phyloP scores from a whole-genome alignment of 2,888 invertebrate genomes.

The Hydroisotoma schaefferi region DNA sequence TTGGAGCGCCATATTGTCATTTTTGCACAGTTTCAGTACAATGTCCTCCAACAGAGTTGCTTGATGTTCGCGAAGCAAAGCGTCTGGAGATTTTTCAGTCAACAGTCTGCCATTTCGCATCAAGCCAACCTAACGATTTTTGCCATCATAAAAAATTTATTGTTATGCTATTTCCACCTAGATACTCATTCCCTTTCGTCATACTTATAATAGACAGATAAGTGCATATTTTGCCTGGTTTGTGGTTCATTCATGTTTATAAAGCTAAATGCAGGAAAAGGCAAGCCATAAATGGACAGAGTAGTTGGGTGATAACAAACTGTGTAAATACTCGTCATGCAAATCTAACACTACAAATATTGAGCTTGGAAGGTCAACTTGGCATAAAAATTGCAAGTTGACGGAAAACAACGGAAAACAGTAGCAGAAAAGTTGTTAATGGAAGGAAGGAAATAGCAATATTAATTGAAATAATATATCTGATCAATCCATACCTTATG shows the following conservation, averaged over 20 bases:
- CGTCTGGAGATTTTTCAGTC: constrained; percentile 36
- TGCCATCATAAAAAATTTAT: background rate
- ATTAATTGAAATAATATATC: background rate
- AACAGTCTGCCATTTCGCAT: constrained; percentile 42
- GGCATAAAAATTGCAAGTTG: too few species aligned
- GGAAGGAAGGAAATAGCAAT: background rate
- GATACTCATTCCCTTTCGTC: too few species aligned
- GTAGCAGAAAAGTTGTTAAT: background rate
- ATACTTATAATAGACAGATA: background rate
- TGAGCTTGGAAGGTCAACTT: too few species aligned
- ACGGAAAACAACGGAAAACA: background rate
- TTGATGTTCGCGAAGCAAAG: constrained; percentile 27
- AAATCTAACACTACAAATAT: too few species aligned
- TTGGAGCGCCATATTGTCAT: constrained; percentile 29
- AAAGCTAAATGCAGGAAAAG: too few species aligned
- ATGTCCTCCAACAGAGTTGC: constrained; percentile 37
- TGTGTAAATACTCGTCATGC: too few species aligned
- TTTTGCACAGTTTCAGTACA: constrained; percentile 38
- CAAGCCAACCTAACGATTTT: constrained; percentile 38
- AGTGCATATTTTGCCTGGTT: background rate
- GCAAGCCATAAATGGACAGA: too few species aligned
- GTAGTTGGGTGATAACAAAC: too few species aligned
- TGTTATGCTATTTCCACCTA: too few species aligned
- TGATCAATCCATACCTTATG: constrained; percentile 25
- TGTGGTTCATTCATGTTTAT: too few species aligned